Evolutionary conservation across 2,888 invertebrate species (phyloP), one percentile per base, ranked within the genome.

Genomic region (Macaria liturata): DNA sequence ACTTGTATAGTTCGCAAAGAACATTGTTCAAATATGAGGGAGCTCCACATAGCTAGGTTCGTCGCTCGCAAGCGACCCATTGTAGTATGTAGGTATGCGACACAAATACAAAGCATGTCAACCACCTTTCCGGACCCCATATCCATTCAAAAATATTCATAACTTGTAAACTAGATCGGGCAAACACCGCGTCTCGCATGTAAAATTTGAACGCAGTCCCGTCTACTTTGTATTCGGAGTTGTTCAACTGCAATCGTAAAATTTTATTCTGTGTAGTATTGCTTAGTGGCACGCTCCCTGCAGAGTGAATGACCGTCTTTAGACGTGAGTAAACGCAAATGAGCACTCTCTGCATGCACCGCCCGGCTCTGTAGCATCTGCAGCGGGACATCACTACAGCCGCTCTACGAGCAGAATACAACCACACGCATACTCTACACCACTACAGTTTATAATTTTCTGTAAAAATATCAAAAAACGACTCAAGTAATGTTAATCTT

Each of bases 301-400:
- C 62, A 60, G 60, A 72, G 78, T 71, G 74, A 78, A 75, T 71
- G 78, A 79, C 78, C 78, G 69, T 70, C 64, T 66, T 65, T 67
- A 67, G 65, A 66, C 63, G 61, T 66, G 70, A 69, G 68, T 67
- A 64, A 66, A 75, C 74, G 74, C 68, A 71, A 71, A 75, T 71
- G 72, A 75, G 66, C 50, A 53, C 65, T 64, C 67, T 62, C 62
- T 62, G 66, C 53, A 66, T 67, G 66, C 60, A 49, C 54, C 50
- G 43, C 70, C 67, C 61, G 65, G 61, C 39, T 9, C 46, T n/a
- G n/a, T n/a, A 48, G 49, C 52, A 52, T 52, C 54, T 59, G 54
- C 9, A 42, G 47, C 42, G 39, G 31, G 54, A 50, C 37, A 20
- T 39, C 37, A 20, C 32, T 4, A 20, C 20, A 2, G 20, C 20